These are phyloP conservation scores for Crossocerus cetratus DNA, from an alignment of 2,888 invertebrate genomes.

Conservation along the genomic window DNA sequence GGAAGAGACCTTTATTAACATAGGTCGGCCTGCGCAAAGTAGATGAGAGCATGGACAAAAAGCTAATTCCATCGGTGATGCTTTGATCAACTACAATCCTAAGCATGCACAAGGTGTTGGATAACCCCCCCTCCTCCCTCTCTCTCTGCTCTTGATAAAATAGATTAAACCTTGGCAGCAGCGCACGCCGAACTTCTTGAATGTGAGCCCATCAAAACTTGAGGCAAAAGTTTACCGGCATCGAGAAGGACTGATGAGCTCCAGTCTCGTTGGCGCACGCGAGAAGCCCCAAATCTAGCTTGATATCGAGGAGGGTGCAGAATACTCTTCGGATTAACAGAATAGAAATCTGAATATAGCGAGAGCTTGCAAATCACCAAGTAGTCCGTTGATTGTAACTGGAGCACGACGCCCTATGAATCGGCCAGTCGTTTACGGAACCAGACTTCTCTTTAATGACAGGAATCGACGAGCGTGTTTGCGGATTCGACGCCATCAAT, in stretches of 20 bases:
- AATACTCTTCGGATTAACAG: constrained; percentile 35
- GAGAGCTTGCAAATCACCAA: too few relatives aligned
- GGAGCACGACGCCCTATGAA: too few relatives aligned
- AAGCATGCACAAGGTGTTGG: constrained; percentile 23
- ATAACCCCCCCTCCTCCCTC: constrained; percentile 4
- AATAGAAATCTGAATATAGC: constrained; percentile 12
- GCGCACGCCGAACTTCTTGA: constrained; percentile 9
- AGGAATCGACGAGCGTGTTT: too few relatives aligned
- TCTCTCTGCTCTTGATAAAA: constrained; percentile 10
- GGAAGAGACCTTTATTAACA: too few relatives aligned
- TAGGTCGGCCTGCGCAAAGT: too few relatives aligned
- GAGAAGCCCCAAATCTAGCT: constrained; percentile 7
- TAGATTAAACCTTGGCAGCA: constrained; percentile 13
- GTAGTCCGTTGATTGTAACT: too few relatives aligned
- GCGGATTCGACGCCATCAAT: too few relatives aligned
- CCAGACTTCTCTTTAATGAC: too few relatives aligned
- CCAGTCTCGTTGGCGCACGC: neutral
- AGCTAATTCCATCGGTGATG: too few relatives aligned
- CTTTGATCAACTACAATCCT: neutral
- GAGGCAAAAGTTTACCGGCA: constrained; percentile 26
- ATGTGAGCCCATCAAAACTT: constrained; percentile 43
- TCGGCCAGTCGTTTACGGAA: too few relatives aligned
- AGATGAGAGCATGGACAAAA: too few relatives aligned
- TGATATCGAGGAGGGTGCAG: constrained; percentile 20
- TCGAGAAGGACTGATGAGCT: constrained; percentile 39